Evolutionary conservation across 2,888 invertebrate genomes (phyloP).

Genomic region (Branchipolynoe longqiensis): DNA sequence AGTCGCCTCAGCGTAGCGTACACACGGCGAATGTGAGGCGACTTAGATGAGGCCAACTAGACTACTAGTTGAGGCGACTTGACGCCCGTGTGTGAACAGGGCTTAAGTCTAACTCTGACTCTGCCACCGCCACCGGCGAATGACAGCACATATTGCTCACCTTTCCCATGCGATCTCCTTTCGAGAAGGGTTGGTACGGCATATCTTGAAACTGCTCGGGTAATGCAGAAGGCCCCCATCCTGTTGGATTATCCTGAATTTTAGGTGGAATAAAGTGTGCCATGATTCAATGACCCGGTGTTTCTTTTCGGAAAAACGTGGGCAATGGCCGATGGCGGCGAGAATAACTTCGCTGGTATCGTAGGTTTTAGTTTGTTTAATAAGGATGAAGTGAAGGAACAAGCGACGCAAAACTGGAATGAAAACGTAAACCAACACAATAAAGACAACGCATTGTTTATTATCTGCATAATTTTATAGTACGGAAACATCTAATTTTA

Average conservation of each 20-base stretch:
- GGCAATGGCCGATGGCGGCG: slow-evolving; percentile 52
- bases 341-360: slow-evolving; percentile 21
- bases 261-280: slow-evolving; percentile 79
- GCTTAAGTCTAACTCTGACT: too few species aligned
- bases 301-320: slow-evolving; percentile 30
- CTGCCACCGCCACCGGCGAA: neutral
- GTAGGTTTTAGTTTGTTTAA: neutral
- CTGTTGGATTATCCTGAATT: slow-evolving; percentile 86
- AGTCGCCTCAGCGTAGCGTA: too few species aligned
- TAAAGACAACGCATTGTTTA: neutral
- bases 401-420: neutral
- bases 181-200: slow-evolving; percentile 99
- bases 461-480: too few species aligned
- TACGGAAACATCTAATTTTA: too few species aligned
- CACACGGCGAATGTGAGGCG: too few species aligned
- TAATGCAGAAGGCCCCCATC: slow-evolving; percentile 98
- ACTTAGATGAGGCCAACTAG: too few species aligned
- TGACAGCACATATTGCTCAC: slow-evolving; percentile 83
- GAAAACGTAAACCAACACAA: neutral
- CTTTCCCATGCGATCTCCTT: slow-evolving; percentile 98
- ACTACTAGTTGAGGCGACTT: too few species aligned
- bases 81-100: too few species aligned
- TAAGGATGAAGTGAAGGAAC: neutral
- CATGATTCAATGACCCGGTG: slow-evolving; percentile 68
- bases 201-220: slow-evolving; percentile 96